Percentiles rank a stretch among this genome's conserved stretches.
Evolutionary conservation across 2,797 vertebrate genomes (phyloP).

Genomic region (Poeciliopsis paucimaculata): DNA sequence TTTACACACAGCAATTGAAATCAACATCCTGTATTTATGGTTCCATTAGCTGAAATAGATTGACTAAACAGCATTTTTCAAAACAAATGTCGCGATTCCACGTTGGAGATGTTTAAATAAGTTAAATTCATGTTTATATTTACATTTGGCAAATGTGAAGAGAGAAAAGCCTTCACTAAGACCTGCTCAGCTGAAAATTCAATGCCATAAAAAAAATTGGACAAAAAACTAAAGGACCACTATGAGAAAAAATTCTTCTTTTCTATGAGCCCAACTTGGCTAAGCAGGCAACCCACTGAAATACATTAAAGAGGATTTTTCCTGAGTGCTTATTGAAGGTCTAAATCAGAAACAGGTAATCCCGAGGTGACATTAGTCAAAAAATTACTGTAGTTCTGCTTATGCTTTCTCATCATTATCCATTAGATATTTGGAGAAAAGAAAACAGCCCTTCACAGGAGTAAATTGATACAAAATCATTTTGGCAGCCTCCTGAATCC

Average conservation of each 20-base stretch:
- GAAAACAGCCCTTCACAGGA: neutral
- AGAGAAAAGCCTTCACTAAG: neutral
- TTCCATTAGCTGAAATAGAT: constrained; percentile 24
- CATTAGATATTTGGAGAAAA: neutral
- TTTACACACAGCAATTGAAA: neutral
- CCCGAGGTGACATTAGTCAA: neutral
- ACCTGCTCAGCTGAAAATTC: neutral
- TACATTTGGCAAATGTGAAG: constrained; percentile 9
- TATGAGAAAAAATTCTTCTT: neutral
- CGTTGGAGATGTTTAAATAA: constrained; percentile 10
- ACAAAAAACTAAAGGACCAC: constrained; percentile 2
- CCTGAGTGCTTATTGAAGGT: neutral
- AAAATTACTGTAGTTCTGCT: neutral
- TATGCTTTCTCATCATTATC: neutral
- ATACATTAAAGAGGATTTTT: neutral
- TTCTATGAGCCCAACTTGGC: neutral
- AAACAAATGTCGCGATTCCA: constrained; percentile 49
- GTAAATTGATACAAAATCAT: neutral
- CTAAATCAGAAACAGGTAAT: neutral
- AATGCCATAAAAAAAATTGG: neutral
- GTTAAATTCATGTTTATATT: neutral
- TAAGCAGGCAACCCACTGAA: neutral
- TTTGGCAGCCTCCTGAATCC: neutral
- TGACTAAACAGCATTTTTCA: constrained; percentile 15
- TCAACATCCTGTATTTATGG: constrained; percentile 4